A percentile compares a stretch with the other conserved stretches of the same genome.
These are phyloP conservation scores for human DNA, from an alignment of 2,113 vertebrate genomes.

Conservation along the genomic window DNA sequence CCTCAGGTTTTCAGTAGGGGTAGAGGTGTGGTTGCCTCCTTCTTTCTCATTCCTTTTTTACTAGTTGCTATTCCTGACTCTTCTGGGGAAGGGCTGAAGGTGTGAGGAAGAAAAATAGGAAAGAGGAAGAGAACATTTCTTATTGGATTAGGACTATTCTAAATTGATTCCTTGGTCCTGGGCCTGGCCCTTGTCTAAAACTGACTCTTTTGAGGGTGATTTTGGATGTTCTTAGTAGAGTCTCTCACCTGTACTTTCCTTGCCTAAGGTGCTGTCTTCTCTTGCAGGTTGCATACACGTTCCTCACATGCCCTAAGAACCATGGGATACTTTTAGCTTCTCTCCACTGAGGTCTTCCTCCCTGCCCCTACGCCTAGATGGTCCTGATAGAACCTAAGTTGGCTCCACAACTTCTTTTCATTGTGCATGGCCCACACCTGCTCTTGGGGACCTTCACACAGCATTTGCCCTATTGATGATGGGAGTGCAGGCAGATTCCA, in stretches of 20 bases:
- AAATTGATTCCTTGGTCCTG: background rate
- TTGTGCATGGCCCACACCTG: background rate
- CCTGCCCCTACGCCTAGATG: fast-evolving
- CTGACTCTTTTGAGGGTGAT: background rate
- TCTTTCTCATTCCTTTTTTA: background rate
- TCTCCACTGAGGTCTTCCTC: background rate
- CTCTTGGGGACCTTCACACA: background rate
- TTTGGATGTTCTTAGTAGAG: background rate
- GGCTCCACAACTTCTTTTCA: background rate
- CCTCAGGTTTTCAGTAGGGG: background rate
- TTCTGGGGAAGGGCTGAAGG: background rate
- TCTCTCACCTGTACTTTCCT: background rate
- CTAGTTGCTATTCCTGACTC: background rate
- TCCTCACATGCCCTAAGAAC: background rate
- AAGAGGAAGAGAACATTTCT: background rate
- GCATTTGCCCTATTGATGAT: background rate
- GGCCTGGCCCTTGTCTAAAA: background rate
- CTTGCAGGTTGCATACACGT: background rate
- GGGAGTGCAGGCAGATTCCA: background rate
- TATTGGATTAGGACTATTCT: background rate
- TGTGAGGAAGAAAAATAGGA: background rate
- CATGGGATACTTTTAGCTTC: background rate
- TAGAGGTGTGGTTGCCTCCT: background rate
- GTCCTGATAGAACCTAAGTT: background rate
- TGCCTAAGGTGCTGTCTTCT: background rate